Conservation (phyloP, 2,797 vertebrate genomes). For the Chelidonichthys spinosus region DNA sequence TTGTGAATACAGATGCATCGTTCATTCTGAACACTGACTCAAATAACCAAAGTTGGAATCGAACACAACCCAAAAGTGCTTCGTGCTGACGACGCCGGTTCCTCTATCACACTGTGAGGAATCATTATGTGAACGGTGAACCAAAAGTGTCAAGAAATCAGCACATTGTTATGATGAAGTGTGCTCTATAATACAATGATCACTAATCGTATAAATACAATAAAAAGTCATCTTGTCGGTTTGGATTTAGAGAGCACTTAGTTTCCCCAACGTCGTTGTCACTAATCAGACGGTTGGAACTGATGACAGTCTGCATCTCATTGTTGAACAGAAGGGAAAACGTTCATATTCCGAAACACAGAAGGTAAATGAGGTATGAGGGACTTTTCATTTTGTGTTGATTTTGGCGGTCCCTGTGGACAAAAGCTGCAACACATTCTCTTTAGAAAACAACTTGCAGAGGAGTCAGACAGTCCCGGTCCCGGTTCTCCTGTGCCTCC, state of each 20-base stretch:
- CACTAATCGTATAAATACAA: too few species aligned
- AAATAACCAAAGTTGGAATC: neutral
- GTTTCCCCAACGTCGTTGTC: constrained; percentile 4
- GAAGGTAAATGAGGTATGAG: neutral
- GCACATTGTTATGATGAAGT: neutral
- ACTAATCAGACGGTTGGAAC: constrained; percentile 26
- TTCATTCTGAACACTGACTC: neutral
- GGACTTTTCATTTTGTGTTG: neutral
- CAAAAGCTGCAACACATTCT: neutral
- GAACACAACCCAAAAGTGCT: neutral
- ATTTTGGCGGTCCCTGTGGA: neutral
- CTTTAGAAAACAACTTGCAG: neutral
- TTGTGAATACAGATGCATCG: neutral
- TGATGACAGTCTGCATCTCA: neutral
- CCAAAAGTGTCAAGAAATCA: neutral
- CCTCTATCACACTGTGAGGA: neutral
- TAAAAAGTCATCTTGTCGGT: neutral
- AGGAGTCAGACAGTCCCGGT: neutral
- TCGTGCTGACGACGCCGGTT: neutral
- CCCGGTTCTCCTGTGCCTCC: too few species aligned
- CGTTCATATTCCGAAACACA: neutral
- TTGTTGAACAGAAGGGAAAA: neutral
- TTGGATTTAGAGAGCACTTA: constrained; percentile 5
- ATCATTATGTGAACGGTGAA: neutral
- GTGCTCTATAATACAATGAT: neutral